phyloP scores from a whole-genome alignment of 2,888 invertebrate species.

The Mylabris sibirica region DNA sequence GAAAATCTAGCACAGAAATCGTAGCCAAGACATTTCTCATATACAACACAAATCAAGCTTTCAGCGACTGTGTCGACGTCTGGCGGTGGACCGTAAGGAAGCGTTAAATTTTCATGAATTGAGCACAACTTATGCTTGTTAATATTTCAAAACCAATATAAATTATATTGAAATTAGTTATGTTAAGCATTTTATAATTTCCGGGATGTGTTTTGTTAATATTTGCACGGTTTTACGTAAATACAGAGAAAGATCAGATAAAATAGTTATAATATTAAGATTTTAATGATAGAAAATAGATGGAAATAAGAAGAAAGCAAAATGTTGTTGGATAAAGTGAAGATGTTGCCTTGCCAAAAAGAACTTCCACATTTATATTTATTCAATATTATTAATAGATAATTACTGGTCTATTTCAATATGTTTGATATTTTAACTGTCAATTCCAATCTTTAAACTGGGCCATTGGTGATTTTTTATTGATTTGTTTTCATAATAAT shows the following conservation, averaged over 20 bases:
- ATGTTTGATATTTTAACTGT: conserved; percentile 11
- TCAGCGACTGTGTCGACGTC: conserved; percentile 23
- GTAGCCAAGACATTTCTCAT: conserved; percentile 13
- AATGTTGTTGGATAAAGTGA: background rate
- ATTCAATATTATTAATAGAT: conserved; percentile 8
- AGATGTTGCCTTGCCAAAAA: background rate
- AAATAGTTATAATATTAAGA: background rate
- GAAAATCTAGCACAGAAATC: background rate
- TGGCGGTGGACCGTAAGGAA: conserved; percentile 14
- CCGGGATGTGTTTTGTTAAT: conserved; percentile 12
- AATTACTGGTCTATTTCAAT: conserved; percentile 11
- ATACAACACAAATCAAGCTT: conserved; percentile 21
- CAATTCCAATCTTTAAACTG: background rate
- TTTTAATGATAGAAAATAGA: background rate
- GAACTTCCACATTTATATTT: background rate
- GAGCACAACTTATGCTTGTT: conserved; percentile 20
- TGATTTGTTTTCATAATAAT: conserved; percentile 9
- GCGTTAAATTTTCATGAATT: conserved; percentile 26
- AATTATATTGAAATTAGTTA: conserved; percentile 14
- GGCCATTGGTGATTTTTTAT: background rate
- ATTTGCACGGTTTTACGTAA: background rate
- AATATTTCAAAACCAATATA: conserved; percentile 19
- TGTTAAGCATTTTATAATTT: conserved; percentile 5
- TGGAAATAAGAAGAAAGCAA: background rate
- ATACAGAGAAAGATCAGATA: background rate